Conservation (phyloP, 2,888 invertebrate species). For the Hirudinaria manillensis region DNA sequence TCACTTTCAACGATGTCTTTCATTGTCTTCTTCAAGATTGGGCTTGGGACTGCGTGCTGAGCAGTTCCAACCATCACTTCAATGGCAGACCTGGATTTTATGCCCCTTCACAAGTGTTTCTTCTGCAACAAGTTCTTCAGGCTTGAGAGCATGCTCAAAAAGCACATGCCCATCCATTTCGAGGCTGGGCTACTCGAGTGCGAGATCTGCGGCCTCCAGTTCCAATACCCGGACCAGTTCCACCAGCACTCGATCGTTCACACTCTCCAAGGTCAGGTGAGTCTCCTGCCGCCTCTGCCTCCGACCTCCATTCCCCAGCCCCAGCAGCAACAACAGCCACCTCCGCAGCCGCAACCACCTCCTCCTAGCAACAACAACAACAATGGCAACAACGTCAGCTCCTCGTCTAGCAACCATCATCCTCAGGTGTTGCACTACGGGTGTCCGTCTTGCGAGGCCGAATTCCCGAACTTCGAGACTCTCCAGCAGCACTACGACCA, state of each 20-base stretch:
- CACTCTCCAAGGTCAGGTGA: conserved; percentile 28
- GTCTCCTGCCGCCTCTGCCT: conserved; percentile 21
- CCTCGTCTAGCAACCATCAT: conserved; percentile 26
- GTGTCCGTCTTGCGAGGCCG: conserved; percentile 22
- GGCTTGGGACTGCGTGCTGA: too few species aligned
- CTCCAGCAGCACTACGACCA: conserved; percentile 24
- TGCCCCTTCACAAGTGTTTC: conserved; percentile 28
- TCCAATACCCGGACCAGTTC: conserved; percentile 27
- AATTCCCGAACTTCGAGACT: conserved; percentile 23
- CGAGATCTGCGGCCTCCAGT: conserved; percentile 29
- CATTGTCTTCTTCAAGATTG: too few species aligned
- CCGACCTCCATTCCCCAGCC: conserved; percentile 4
- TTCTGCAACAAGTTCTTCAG: conserved; percentile 29
- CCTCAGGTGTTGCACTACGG: conserved; percentile 11
- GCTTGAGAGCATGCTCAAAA: conserved; percentile 30
- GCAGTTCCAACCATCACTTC: background rate
- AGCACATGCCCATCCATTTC: conserved; percentile 29
- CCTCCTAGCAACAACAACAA: conserved; percentile 14
- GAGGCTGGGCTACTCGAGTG: conserved; percentile 23
- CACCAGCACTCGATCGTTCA: conserved; percentile 29
- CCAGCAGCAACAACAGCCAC: conserved; percentile 4
- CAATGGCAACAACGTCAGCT: conserved; percentile 20
- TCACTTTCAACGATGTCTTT: too few species aligned
- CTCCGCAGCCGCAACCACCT: conserved; percentile 1
- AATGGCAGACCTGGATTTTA: conserved; percentile 28